Evolutionary conservation across 2,888 invertebrate species (phyloP).

Genomic region (Lepidochrysops patricia): DNA sequence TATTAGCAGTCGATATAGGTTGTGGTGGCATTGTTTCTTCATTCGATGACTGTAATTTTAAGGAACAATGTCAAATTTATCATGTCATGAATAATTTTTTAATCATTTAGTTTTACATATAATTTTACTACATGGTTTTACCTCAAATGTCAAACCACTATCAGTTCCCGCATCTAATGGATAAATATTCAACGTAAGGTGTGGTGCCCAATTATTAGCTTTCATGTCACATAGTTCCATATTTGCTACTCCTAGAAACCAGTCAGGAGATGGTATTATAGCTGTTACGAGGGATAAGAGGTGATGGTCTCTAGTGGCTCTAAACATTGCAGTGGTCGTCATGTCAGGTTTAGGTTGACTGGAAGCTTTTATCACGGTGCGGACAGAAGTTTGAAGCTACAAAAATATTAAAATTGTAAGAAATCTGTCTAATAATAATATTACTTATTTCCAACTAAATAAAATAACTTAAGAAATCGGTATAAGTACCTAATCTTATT

Average conservation of each 20-base stretch:
- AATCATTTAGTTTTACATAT: no score
- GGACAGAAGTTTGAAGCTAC: constrained; percentile 46
- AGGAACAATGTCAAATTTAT: background rate
- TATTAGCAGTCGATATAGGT: constrained; percentile 41
- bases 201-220: constrained; percentile 84
- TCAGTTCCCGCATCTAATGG: constrained; percentile 98
- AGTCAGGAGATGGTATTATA: constrained; percentile 85
- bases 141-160: constrained; percentile 91
- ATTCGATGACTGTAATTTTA: constrained; percentile 40
- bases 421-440: no score
- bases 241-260: constrained; percentile 95
- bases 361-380: constrained; percentile 58
- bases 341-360: constrained; percentile 43
- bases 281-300: constrained; percentile 54
- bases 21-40: constrained; percentile 58
- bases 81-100: no score
- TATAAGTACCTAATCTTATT: no score
- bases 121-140: constrained; percentile 53
- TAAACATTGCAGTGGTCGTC: constrained; percentile 47
- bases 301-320: constrained; percentile 48
- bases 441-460: no score
- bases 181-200: constrained; percentile 86
- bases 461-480: no score
- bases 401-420: constrained; percentile 13
- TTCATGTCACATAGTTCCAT: constrained; percentile 89